These are phyloP conservation scores for Drosophila tani DNA, from an alignment of 1,140 invertebrate genomes.

Conservation along the genomic window DNA sequence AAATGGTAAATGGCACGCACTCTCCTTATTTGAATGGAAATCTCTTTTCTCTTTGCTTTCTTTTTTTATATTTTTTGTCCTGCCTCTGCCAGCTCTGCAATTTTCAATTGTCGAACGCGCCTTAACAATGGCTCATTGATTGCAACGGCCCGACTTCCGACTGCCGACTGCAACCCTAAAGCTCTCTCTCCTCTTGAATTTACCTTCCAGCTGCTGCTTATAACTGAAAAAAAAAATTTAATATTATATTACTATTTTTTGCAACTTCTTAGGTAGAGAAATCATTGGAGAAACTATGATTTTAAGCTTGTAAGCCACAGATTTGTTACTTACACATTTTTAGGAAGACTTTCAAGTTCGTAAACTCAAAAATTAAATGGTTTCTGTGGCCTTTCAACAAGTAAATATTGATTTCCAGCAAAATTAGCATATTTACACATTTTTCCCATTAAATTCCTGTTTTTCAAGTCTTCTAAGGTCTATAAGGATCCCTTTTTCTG, in stretches of 20 bases:
- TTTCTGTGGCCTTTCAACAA: too few species aligned
- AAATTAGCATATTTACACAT: too few species aligned
- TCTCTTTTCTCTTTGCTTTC: conserved; percentile 15
- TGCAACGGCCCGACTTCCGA: conserved; percentile 43
- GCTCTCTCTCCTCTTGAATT: background rate
- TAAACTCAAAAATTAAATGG: too few species aligned
- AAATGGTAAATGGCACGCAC: conserved; percentile 31
- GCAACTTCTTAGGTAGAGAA: too few species aligned
- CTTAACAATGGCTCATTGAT: conserved; percentile 77
- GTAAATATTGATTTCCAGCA: too few species aligned
- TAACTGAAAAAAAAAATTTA: conserved; percentile 7
- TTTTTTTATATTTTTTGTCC: conserved; percentile 20
- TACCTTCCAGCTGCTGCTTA: background rate
- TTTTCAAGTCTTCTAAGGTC: too few species aligned
- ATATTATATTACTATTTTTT: too few species aligned
- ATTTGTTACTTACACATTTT: too few species aligned
- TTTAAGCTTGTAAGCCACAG: too few species aligned
- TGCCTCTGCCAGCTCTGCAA: conserved; percentile 34
- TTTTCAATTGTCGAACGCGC: conserved; percentile 77
- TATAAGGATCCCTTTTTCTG: background rate
- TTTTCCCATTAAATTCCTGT: too few species aligned
- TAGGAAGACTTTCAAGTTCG: too few species aligned
- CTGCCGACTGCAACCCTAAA: conserved; percentile 3
- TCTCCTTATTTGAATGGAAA: conserved; percentile 19
- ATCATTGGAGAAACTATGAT: too few species aligned